Conservation (phyloP, 1,140 invertebrate genomes). For the Drosophila chauvacae region DNA sequence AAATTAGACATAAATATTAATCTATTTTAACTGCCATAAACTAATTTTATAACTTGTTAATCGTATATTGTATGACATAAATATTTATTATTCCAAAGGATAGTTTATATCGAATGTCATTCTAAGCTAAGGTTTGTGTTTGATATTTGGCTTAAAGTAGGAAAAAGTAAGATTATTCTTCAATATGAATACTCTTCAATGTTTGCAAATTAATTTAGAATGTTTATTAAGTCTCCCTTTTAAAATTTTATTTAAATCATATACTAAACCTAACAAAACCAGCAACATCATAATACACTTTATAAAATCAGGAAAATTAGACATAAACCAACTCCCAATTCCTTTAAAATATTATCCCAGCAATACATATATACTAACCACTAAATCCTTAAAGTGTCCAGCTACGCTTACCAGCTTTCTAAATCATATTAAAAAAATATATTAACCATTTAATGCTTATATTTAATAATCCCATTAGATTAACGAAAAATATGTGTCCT, state of each 20-base stretch:
- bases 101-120: too few species aligned
- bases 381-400: background rate
- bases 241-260: too few species aligned
- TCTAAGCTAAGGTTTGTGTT: background rate
- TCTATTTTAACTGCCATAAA: too few species aligned
- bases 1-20: background rate
- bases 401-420: background rate
- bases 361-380: background rate
- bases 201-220: too few species aligned
- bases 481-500: rapidly evolving
- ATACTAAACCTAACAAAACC: too few species aligned
- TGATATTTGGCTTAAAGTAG: background rate
- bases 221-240: too few species aligned
- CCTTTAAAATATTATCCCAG: background rate
- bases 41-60: too few species aligned
- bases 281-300: too few species aligned
- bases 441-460: background rate
- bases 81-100: background rate
- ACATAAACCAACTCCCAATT: background rate
- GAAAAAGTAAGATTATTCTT: background rate
- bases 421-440: background rate
- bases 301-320: background rate
- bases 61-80: too few species aligned
- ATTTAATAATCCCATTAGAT: background rate
- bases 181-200: background rate